Evolutionary conservation across 2,888 invertebrate genomes (phyloP).

Genomic region (Cheilosia soror): DNA sequence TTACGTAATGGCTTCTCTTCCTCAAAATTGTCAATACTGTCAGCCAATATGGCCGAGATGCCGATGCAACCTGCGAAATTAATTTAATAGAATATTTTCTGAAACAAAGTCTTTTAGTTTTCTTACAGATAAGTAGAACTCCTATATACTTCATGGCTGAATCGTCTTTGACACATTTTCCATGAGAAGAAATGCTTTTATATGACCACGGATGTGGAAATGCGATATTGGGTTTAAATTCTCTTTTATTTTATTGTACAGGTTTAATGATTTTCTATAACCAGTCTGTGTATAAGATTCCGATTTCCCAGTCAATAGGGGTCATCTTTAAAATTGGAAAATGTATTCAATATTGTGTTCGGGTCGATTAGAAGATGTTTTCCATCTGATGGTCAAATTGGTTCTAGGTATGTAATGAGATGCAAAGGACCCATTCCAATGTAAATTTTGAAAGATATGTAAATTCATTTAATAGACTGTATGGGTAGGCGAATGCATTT

Average conservation of each 20-base stretch:
- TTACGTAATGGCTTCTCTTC: slow-evolving; percentile 5
- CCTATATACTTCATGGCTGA: slow-evolving; percentile 37
- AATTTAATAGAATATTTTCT: background rate
- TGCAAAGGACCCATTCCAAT: background rate
- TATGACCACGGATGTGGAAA: slow-evolving; percentile 31
- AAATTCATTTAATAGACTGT: background rate
- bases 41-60: slow-evolving; percentile 14
- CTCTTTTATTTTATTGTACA: background rate
- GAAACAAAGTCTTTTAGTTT: background rate
- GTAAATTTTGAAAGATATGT: slow-evolving; percentile 10
- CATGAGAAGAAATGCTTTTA: slow-evolving; percentile 25
- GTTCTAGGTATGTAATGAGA: slow-evolving; percentile 1
- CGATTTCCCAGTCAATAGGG: background rate
- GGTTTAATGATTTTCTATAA: slow-evolving; percentile 2
- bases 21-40: background rate
- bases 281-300: background rate
- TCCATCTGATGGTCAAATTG: slow-evolving; percentile 1
- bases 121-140: slow-evolving; percentile 43
- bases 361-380: background rate
- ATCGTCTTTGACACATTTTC: slow-evolving; percentile 18
- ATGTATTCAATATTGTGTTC: slow-evolving; percentile 11
- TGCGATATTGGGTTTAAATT: background rate
- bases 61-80: slow-evolving; percentile 16
- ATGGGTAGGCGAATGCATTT: background rate
- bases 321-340: background rate